A percentile compares a stretch with the other conserved stretches of the same genome.
phyloP scores from a whole-genome alignment of 2,797 vertebrate genomes.

The Artibeus jamaicensis region DNA sequence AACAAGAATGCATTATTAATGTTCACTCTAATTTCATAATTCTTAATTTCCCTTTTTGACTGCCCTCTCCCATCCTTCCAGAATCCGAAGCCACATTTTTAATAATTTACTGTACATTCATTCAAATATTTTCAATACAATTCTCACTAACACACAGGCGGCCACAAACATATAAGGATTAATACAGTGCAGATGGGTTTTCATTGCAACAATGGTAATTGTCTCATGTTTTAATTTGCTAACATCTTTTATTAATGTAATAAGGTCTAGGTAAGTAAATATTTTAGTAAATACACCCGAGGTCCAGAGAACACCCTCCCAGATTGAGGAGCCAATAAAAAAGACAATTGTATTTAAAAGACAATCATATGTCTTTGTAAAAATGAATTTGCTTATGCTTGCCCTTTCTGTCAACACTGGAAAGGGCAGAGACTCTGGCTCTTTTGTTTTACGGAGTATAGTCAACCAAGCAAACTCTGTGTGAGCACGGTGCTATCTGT shows the following conservation, averaged over 20 bases:
- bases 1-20: neutral
- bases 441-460: conserved; percentile 12
- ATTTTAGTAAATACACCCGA: neutral
- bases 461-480: neutral
- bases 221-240: neutral
- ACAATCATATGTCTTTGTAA: neutral
- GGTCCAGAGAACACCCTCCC: neutral
- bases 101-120: neutral
- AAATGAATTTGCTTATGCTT: neutral
- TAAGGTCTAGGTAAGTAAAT: conserved; percentile 1
- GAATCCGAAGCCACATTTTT: neutral
- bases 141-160: neutral
- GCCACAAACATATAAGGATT: neutral
- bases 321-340: neutral
- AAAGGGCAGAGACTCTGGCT: neutral
- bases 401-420: neutral
- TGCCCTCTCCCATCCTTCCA: neutral
- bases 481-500: neutral
- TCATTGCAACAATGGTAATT: neutral
- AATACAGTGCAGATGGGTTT: neutral
- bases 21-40: neutral
- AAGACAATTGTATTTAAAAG: neutral
- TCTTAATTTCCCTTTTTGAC: neutral
- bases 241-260: neutral
- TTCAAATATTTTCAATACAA: neutral